These are phyloP conservation scores for Alexandromys fortis DNA, from an alignment of 2,113 vertebrate species.

Conservation along the genomic window DNA sequence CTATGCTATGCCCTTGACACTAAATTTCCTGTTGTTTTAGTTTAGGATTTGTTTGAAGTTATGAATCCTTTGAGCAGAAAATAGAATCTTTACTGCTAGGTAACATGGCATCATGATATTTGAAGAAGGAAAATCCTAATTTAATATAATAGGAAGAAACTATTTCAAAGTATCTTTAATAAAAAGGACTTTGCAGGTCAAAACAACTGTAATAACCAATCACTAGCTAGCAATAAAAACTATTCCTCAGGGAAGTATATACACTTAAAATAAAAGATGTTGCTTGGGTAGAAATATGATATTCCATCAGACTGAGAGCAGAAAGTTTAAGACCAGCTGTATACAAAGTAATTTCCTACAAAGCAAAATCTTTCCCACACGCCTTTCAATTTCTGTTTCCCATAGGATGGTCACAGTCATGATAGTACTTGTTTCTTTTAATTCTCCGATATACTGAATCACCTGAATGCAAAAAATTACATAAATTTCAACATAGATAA, in stretches of 20 bases:
- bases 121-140: conserved; percentile 64
- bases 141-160: conserved; percentile 64
- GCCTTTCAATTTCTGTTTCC: neutral
- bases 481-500: neutral
- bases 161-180: conserved; percentile 64
- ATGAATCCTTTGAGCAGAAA: conserved; percentile 61
- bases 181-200: conserved; percentile 62
- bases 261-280: conserved; percentile 55
- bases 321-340: neutral
- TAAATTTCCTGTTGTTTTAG: conserved; percentile 29
- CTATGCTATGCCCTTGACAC: neutral
- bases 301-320: conserved; percentile 55
- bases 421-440: neutral
- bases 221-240: conserved; percentile 59
- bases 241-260: conserved; percentile 35
- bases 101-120: conserved; percentile 23
- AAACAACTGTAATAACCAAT: conserved; percentile 73
- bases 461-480: neutral
- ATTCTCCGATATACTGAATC: neutral
- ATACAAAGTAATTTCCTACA: neutral
- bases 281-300: conserved; percentile 53
- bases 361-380: conserved; percentile 8
- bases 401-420: neutral
- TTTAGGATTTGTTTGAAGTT: conserved; percentile 20
- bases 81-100: conserved; percentile 44